Evolutionary conservation across 2,113 vertebrate species (phyloP).

Genomic region (Stictonetta naevosa): DNA sequence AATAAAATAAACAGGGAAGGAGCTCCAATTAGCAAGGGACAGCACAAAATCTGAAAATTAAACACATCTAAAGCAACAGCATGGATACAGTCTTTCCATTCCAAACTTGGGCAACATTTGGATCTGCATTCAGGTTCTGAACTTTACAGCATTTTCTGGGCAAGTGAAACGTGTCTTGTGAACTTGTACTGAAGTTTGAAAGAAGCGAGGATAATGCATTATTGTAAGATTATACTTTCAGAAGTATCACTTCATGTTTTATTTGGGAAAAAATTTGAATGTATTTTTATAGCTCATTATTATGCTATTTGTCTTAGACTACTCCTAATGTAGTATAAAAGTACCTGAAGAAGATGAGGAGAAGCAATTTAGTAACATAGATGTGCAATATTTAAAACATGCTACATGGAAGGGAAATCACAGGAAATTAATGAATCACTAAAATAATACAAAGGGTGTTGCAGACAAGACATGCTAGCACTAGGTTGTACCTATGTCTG

Average conservation of each 20-base stretch:
- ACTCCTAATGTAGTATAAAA: not conserved
- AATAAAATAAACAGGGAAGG: not conserved
- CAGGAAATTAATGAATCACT: not conserved
- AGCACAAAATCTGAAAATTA: not conserved
- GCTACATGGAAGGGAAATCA: not conserved
- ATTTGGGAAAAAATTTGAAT: not conserved
- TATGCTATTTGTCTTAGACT: not conserved
- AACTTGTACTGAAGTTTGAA: not conserved
- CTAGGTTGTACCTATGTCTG: not conserved
- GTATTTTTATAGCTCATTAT: not conserved
- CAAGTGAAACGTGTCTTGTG: not conserved
- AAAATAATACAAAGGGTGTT: not conserved
- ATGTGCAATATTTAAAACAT: not conserved
- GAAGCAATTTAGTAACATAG: not conserved
- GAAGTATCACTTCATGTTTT: not conserved
- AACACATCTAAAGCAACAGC: not conserved
- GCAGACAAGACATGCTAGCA: not conserved
- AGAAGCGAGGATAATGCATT: not conserved
- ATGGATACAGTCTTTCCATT: not conserved
- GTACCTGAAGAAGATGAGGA: not conserved
- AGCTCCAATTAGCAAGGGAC: not conserved
- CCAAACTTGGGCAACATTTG: not conserved
- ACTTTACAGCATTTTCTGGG: not conserved
- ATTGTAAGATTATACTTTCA: not conserved
- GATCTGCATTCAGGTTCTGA: not conserved